Evolutionary conservation across 2,888 invertebrate species (phyloP).

Genomic region (Alloplasta piceator): DNA sequence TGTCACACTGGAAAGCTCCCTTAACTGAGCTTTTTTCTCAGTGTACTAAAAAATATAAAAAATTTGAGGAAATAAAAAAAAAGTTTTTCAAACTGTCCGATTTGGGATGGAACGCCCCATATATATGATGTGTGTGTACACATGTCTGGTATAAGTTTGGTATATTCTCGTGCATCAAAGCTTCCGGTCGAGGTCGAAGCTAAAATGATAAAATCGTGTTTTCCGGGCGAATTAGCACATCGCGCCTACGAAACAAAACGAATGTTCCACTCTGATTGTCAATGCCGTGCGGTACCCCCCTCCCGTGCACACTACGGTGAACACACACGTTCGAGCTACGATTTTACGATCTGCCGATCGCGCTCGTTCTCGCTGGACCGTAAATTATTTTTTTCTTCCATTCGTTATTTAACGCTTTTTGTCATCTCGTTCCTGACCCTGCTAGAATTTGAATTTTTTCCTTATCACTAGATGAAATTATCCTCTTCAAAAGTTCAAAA

Average conservation of each 20-base stretch:
- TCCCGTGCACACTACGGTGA: not conserved
- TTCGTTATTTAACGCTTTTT: conserved; percentile 9
- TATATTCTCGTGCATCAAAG: conserved; percentile 17
- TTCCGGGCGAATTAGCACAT: conserved; percentile 40
- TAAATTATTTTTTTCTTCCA: conserved; percentile 20
- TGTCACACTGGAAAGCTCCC: too few species aligned
- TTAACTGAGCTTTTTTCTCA: too few species aligned
- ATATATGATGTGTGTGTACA: too few species aligned
- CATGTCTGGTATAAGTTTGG: not conserved
- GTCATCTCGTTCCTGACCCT: not conserved
- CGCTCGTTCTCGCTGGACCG: not conserved
- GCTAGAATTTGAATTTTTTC: not conserved
- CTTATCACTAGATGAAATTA: too few species aligned
- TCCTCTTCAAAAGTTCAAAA: too few species aligned
- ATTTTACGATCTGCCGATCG: conserved; percentile 44
- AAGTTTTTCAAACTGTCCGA: too few species aligned
- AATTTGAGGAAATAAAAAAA: too few species aligned
- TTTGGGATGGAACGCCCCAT: too few species aligned
- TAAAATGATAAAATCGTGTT: conserved; percentile 51
- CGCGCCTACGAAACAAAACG: conserved; percentile 47
- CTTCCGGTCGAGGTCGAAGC: conserved; percentile 47
- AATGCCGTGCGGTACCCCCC: not conserved
- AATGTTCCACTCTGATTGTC: conserved; percentile 41
- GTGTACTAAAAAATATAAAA: too few species aligned
- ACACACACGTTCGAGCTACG: conserved; percentile 6